These are phyloP conservation scores for Ovibos moschatus DNA, from an alignment of 2,113 vertebrate species.

Conservation along the genomic window DNA sequence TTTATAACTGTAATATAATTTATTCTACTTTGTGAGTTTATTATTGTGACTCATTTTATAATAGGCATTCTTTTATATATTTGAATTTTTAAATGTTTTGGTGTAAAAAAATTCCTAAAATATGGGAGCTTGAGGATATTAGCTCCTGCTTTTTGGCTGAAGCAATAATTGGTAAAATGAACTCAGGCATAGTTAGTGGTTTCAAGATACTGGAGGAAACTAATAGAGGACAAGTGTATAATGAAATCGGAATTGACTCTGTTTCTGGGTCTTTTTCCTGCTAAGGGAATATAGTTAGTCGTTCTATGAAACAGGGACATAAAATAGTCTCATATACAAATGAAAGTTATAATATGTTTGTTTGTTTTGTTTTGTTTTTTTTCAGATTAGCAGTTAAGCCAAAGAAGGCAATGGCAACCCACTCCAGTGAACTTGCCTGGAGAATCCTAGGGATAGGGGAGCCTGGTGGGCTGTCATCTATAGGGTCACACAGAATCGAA, in stretches of 20 bases:
- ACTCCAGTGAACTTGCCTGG: too few relatives aligned
- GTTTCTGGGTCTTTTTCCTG: background rate
- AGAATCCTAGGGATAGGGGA: too few relatives aligned
- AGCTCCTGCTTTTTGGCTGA: background rate
- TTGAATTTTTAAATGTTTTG: background rate
- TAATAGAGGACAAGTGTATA: background rate
- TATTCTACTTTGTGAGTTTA: background rate
- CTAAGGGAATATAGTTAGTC: background rate
- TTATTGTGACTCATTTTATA: background rate
- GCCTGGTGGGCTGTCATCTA: too few relatives aligned
- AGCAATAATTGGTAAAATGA: background rate
- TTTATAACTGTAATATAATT: background rate
- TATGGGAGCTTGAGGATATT: background rate
- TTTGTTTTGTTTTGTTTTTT: background rate
- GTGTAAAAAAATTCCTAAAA: background rate
- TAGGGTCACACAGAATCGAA: too few relatives aligned
- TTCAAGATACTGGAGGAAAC: background rate
- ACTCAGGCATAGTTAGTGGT: background rate
- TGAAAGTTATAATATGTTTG: constrained; percentile 15
- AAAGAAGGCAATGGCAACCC: too few relatives aligned
- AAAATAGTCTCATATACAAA: constrained; percentile 8
- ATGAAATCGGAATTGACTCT: constrained; percentile 14
- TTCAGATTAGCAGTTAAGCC: constrained; percentile 4
- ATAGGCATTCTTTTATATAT: background rate
- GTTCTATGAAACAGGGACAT: background rate